A percentile compares a stretch with the other conserved stretches of the same genome.
Conservation (phyloP, 1,140 invertebrate species). For the Drosophila gunungcola region DNA sequence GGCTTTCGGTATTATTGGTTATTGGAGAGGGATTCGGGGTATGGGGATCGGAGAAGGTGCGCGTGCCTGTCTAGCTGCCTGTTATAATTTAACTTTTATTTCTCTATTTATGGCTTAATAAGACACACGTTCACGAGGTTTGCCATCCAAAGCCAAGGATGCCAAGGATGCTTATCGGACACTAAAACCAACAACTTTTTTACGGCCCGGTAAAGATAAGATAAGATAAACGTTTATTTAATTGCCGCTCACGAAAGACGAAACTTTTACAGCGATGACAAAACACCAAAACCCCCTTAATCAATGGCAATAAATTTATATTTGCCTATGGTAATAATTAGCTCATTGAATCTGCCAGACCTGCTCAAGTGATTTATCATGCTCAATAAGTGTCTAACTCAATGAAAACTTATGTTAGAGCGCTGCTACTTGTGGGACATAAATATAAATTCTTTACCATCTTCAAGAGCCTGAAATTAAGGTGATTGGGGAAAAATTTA, state of each 20-base stretch:
- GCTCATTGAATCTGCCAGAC: background rate
- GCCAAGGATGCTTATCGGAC: constrained; percentile 54
- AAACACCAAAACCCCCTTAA: background rate
- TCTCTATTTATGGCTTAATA: constrained; percentile 80
- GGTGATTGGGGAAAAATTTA: background rate
- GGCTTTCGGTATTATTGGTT: constrained; percentile 78
- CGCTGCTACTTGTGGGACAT: constrained; percentile 1
- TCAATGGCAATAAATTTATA: constrained; percentile 29
- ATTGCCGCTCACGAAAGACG: constrained; percentile 46
- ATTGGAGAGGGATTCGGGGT: constrained; percentile 40
- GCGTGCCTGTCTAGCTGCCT: constrained; percentile 46
- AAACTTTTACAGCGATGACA: constrained; percentile 32
- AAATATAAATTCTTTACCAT: background rate
- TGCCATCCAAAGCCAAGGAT: constrained; percentile 9
- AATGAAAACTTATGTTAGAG: constrained; percentile 28
- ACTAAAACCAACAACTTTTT: constrained; percentile 55
- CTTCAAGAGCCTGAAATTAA: background rate
- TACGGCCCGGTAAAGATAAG: constrained; percentile 51
- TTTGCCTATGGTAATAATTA: constrained; percentile 37
- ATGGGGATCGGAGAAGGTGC: constrained; percentile 45
- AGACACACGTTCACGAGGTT: constrained; percentile 45
- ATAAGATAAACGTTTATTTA: constrained; percentile 70
- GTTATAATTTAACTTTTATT: constrained; percentile 79
- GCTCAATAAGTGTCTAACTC: constrained; percentile 19
- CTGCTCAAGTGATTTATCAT: constrained; percentile 34